Percentiles rank a stretch among this genome's conserved stretches.
phyloP scores from a whole-genome alignment of 2,113 vertebrate genomes.

The Vombatus ursinus region DNA sequence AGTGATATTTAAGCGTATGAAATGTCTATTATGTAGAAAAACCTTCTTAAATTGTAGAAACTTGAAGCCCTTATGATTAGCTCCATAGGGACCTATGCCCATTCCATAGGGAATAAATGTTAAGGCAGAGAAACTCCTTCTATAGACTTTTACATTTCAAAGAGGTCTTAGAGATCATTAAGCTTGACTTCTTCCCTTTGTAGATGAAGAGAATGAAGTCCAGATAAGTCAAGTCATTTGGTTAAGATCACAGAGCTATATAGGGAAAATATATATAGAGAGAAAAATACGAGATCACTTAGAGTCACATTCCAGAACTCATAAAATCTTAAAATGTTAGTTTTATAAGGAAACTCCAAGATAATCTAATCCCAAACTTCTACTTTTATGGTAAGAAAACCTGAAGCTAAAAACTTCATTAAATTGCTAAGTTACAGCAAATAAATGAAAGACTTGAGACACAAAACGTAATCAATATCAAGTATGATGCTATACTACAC shows the following conservation, averaged over 20 bases:
- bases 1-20: neutral
- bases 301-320: neutral
- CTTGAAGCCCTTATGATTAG: conserved; percentile 8
- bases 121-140: neutral
- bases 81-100: neutral
- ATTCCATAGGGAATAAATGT: conserved; percentile 23
- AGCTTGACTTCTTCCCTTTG: conserved; percentile 8
- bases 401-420: neutral
- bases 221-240: neutral
- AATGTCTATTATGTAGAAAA: conserved; percentile 11
- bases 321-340: neutral
- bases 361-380: neutral
- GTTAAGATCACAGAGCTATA: neutral
- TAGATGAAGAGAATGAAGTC: conserved; percentile 9
- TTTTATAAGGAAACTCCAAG: neutral
- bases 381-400: neutral
- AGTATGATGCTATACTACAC: neutral
- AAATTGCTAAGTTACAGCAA: neutral
- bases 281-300: neutral
- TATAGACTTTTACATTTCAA: neutral
- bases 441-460: neutral
- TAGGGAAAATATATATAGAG: neutral
- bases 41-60: neutral
- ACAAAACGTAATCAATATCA: neutral
- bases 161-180: neutral